phyloP scores from a whole-genome alignment of 2,113 vertebrate species.

The Salminus brasiliensis region DNA sequence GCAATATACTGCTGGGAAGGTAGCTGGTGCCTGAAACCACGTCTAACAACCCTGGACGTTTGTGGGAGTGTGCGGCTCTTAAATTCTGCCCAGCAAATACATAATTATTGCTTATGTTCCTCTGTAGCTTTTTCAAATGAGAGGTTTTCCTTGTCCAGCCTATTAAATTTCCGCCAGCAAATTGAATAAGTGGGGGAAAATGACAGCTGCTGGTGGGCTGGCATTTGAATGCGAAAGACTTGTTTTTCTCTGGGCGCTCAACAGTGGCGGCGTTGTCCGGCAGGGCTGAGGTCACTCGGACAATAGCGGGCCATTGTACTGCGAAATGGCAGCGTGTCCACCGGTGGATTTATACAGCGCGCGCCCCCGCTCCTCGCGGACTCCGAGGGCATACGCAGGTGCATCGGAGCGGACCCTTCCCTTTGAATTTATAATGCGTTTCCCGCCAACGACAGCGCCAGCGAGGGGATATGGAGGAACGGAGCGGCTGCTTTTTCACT shows the following conservation, averaged over 20 bases:
- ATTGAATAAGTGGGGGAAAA: conserved; percentile 43
- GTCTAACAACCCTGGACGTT: not conserved
- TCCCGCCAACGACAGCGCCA: not conserved
- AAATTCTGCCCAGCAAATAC: conserved; percentile 17
- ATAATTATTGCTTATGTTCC: conserved; percentile 17
- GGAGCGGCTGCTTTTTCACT: not conserved
- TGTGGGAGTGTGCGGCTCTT: not conserved
- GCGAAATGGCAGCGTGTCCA: not conserved
- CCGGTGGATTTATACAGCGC: not conserved
- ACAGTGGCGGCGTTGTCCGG: conserved; percentile 23
- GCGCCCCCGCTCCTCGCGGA: not conserved
- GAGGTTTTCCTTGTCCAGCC: conserved; percentile 43
- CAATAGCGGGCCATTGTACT: conserved; percentile 35
- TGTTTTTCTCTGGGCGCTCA: conserved; percentile 26
- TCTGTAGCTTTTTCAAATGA: conserved; percentile 47
- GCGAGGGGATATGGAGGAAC: not conserved
- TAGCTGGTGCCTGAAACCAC: not conserved
- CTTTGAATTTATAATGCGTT: not conserved
- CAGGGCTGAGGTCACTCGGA: conserved; percentile 14
- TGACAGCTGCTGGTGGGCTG: conserved; percentile 40
- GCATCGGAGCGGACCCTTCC: conserved; percentile 1
- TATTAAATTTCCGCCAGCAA: conserved; percentile 48
- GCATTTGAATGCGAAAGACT: conserved; percentile 13
- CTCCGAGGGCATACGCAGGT: conserved; percentile 11
- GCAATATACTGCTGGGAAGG: not conserved